Percentiles rank a stretch among this genome's conserved stretches.
Conservation (phyloP, 1,140 invertebrate genomes). For the Eumeta japonica region DNA sequence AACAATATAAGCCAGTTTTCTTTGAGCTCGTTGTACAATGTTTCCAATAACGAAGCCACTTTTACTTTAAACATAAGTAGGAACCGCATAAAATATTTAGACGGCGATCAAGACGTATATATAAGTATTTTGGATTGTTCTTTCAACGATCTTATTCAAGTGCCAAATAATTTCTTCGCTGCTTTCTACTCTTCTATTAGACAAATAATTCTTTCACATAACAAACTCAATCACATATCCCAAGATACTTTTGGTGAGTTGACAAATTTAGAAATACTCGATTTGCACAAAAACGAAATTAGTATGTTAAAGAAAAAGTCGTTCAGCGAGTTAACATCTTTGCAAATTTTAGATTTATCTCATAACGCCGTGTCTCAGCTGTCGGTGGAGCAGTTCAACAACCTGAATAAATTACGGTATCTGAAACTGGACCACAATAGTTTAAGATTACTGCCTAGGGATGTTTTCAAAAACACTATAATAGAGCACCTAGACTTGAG, state of each 20-base stretch:
- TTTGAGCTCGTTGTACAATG: slow-evolving; percentile 66
- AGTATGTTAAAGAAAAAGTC: slow-evolving; percentile 70
- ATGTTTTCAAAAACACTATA: slow-evolving; percentile 77
- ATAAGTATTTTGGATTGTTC: slow-evolving; percentile 71
- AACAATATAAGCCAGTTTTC: slow-evolving; percentile 69
- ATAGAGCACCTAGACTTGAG: slow-evolving; percentile 79
- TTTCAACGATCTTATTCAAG: slow-evolving; percentile 64
- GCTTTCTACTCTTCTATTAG: slow-evolving; percentile 62
- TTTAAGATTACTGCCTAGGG: slow-evolving; percentile 72
- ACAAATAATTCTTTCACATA: slow-evolving; percentile 71
- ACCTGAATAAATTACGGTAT: slow-evolving; percentile 71
- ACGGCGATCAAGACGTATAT: slow-evolving; percentile 58
- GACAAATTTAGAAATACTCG: slow-evolving; percentile 69
- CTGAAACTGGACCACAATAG: slow-evolving; percentile 76
- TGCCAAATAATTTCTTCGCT: slow-evolving; percentile 66
- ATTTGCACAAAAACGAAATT: slow-evolving; percentile 73
- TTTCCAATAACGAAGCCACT: slow-evolving; percentile 61
- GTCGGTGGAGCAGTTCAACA: slow-evolving; percentile 79
- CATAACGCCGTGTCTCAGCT: slow-evolving; percentile 75
- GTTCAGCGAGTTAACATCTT: slow-evolving; percentile 68
- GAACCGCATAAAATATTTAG: slow-evolving; percentile 65
- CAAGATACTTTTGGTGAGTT: slow-evolving; percentile 71
- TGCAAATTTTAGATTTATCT: slow-evolving; percentile 79
- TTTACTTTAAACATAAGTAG: slow-evolving; percentile 68
- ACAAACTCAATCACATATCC: slow-evolving; percentile 69